These are phyloP conservation scores for Coenobita brevimanus DNA, from an alignment of 1,140 invertebrate genomes.

Conservation along the genomic window DNA sequence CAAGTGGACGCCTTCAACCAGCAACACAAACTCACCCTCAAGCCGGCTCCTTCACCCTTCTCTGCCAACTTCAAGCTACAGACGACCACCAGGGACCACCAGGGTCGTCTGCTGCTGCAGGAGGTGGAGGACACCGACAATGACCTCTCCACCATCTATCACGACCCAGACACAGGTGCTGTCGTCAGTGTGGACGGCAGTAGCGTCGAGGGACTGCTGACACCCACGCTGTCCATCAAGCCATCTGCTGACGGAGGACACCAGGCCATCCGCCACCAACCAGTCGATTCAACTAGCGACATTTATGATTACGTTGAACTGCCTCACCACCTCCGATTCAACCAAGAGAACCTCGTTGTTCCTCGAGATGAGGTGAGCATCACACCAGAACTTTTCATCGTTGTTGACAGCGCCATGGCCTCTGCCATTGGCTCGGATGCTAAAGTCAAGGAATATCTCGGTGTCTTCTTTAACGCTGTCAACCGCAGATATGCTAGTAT, in stretches of 20 bases:
- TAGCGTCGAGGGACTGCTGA: slow-evolving; percentile 31
- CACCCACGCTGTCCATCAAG: slow-evolving; percentile 19
- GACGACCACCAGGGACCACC: neutral
- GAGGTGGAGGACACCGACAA: neutral
- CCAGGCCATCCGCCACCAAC: slow-evolving; percentile 5
- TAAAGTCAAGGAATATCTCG: too few species aligned
- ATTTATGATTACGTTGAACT: neutral
- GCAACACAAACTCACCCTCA: slow-evolving; percentile 9
- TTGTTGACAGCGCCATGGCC: too few species aligned
- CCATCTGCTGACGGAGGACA: slow-evolving; percentile 29
- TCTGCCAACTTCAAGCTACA: slow-evolving; percentile 25
- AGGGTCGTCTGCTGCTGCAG: slow-evolving; percentile 22
- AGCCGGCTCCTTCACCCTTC: slow-evolving; percentile 14
- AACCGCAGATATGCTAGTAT: too few species aligned
- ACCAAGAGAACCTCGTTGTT: too few species aligned
- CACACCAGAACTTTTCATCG: too few species aligned
- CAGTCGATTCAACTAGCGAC: neutral
- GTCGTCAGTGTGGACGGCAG: slow-evolving; percentile 2
- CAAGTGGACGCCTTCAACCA: slow-evolving; percentile 33
- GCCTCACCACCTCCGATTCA: too few species aligned
- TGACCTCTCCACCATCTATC: neutral
- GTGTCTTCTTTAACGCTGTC: too few species aligned
- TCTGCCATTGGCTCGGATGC: too few species aligned
- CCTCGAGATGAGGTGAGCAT: too few species aligned
- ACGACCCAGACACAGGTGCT: slow-evolving; percentile 10